phyloP scores from a whole-genome alignment of 2,888 invertebrate species.

The Creontiades dilutus region DNA sequence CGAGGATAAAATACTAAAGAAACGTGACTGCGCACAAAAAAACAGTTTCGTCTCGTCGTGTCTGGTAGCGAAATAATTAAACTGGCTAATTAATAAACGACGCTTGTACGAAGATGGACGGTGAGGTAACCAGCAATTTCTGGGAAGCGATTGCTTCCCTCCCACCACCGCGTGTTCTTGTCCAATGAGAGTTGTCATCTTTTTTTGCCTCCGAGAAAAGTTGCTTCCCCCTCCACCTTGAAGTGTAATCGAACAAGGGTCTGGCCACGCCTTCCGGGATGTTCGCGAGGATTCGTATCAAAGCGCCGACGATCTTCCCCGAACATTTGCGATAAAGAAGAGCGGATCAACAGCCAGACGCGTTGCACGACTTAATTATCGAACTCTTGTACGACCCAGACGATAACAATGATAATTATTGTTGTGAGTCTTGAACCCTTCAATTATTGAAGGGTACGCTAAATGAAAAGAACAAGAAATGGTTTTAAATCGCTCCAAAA shows the following conservation, averaged over 20 bases:
- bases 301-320: too few species aligned
- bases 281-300: background rate
- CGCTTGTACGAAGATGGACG: slow-evolving; percentile 5
- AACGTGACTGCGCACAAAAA: background rate
- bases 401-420: too few species aligned
- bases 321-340: too few species aligned
- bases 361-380: too few species aligned
- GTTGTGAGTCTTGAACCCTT: too few species aligned
- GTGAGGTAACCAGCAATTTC: slow-evolving; percentile 2
- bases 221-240: background rate
- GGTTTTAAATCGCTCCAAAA: too few species aligned
- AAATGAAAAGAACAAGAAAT: too few species aligned
- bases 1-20: background rate
- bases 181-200: background rate
- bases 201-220: background rate
- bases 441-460: too few species aligned
- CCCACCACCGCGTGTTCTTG: background rate
- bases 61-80: slow-evolving; percentile 22
- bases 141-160: slow-evolving; percentile 8
- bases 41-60: background rate
- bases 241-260: background rate
- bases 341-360: too few species aligned
- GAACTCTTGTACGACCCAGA: too few species aligned
- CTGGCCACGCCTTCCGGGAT: background rate
- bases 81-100: slow-evolving; percentile 35